A percentile compares a stretch with the other conserved stretches of the same genome.
Conservation (phyloP, 2,113 vertebrate species). For the Syngnathoides biaculeatus region DNA sequence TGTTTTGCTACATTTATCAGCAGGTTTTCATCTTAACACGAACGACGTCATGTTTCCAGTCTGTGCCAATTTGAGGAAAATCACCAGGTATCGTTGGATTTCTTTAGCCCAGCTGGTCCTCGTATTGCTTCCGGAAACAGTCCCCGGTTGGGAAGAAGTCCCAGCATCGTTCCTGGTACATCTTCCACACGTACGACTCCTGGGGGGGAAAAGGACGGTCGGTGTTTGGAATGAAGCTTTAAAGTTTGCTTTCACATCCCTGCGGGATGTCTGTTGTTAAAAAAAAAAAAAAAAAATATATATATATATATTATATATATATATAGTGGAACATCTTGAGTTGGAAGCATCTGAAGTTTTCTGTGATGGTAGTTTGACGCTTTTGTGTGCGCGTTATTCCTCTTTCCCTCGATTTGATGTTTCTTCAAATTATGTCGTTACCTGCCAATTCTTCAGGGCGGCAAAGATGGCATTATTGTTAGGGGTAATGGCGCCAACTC, state of each 20-base stretch:
- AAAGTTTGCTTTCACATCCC: neutral
- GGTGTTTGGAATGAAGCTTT: neutral
- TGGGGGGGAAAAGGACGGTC: slow-evolving; percentile 54
- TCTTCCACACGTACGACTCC: slow-evolving; percentile 99
- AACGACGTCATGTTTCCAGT: slow-evolving; percentile 42
- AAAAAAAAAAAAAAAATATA: too few relatives aligned
- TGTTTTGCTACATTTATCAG: slow-evolving; percentile 4
- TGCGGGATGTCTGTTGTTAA: neutral
- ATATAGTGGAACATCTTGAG: neutral
- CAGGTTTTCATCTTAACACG: slow-evolving; percentile 22
- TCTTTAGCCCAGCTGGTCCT: slow-evolving; percentile 90
- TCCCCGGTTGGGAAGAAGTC: slow-evolving; percentile 98
- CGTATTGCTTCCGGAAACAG: slow-evolving; percentile 98
- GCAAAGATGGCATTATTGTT: too few relatives aligned
- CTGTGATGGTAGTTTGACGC: too few relatives aligned
- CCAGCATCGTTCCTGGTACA: slow-evolving; percentile 99
- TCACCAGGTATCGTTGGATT: neutral
- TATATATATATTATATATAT: too few relatives aligned
- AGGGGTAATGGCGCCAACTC: neutral
- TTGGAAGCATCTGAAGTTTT: too few relatives aligned
- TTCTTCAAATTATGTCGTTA: too few relatives aligned
- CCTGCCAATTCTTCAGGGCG: too few relatives aligned
- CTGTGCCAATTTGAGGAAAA: slow-evolving; percentile 26
- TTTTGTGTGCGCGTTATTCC: too few relatives aligned
- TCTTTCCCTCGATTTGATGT: too few relatives aligned